Conservation (phyloP, 2,797 vertebrate genomes). For the Mus minutoides region DNA sequence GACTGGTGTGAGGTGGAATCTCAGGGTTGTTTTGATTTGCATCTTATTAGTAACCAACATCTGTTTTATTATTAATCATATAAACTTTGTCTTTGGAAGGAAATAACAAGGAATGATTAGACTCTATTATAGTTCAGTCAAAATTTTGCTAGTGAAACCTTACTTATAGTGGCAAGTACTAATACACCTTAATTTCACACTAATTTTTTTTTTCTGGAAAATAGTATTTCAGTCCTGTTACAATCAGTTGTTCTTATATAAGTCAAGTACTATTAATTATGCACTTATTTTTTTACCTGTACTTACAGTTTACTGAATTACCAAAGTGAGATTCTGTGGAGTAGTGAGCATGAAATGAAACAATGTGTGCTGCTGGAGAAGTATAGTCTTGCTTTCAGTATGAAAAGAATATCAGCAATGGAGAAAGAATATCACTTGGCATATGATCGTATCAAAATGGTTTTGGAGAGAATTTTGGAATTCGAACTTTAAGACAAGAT, state of each 20-base stretch:
- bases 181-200: not conserved
- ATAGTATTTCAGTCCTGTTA: not conserved
- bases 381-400: not conserved
- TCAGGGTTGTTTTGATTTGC: too few species aligned
- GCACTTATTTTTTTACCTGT: not conserved
- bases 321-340: not conserved
- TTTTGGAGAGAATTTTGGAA: not conserved
- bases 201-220: not conserved
- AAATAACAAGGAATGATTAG: not conserved
- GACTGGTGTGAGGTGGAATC: too few species aligned
- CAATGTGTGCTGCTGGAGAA: not conserved
- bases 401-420: not conserved
- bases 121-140: not conserved
- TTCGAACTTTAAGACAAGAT: not conserved
- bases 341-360: not conserved
- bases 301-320: not conserved
- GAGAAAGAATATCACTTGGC: too few species aligned
- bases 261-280: not conserved
- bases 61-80: slow-evolving; percentile 5
- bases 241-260: slow-evolving; percentile 23
- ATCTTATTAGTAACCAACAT: slow-evolving; percentile 1
- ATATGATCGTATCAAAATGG: not conserved
- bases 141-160: not conserved
- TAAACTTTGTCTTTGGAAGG: not conserved
- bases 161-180: not conserved